Percentiles rank a stretch among this genome's conserved stretches.
Conservation (phyloP, 2,888 invertebrate species). For the Drosophila flavopinicola region DNA sequence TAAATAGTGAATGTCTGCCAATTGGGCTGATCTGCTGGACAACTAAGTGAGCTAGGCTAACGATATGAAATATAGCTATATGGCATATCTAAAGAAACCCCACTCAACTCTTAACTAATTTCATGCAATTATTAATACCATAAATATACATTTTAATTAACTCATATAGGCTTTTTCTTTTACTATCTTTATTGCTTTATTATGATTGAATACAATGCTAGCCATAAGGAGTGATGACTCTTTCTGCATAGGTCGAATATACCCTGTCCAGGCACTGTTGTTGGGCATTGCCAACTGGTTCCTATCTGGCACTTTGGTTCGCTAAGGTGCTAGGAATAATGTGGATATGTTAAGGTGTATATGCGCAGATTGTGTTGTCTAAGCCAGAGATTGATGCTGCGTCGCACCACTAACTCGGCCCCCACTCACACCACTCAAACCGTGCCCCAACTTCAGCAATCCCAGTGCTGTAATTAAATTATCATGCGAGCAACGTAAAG, state of each 20-base stretch:
- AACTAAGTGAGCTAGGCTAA: too few species aligned
- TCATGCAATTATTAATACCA: too few species aligned
- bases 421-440: neutral
- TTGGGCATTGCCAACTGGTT: slow-evolving; percentile 1
- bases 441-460: slow-evolving; percentile 5
- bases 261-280: neutral
- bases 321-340: slow-evolving; percentile 50
- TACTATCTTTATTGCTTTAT: too few species aligned
- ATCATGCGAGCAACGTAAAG: slow-evolving; percentile 67
- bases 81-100: too few species aligned
- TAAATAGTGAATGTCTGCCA: neutral
- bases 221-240: too few species aligned
- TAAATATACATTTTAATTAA: too few species aligned
- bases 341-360: slow-evolving; percentile 28
- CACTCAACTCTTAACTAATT: too few species aligned
- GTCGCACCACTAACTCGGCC: slow-evolving; percentile 23
- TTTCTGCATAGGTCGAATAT: neutral
- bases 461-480: slow-evolving; percentile 70
- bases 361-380: slow-evolving; percentile 63
- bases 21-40: neutral
- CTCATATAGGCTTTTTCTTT: too few species aligned
- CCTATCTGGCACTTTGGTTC: slow-evolving; percentile 27
- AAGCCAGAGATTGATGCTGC: slow-evolving; percentile 72
- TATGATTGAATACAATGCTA: too few species aligned
- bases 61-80: too few species aligned